Conservation (phyloP, 2,113 vertebrate species). For the Tichodroma muraria region DNA sequence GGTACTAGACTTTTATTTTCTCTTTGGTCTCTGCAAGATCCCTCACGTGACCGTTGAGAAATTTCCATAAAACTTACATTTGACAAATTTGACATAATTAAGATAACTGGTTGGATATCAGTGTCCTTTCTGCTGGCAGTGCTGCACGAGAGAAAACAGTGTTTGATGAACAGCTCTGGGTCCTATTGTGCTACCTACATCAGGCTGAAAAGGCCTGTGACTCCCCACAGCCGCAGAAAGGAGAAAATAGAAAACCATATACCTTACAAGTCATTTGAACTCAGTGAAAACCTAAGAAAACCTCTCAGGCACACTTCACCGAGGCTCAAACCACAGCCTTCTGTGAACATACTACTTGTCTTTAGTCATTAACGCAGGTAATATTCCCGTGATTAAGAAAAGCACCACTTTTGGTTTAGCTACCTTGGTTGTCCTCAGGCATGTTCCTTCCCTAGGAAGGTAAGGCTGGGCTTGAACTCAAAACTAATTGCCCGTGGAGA, state of each 20-base stretch:
- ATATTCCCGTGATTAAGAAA: neutral
- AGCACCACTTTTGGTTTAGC: neutral
- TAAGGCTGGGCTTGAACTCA: neutral
- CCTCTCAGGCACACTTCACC: neutral
- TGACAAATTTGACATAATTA: neutral
- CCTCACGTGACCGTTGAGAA: neutral
- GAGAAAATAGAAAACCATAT: neutral
- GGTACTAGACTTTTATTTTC: neutral
- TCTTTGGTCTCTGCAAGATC: neutral
- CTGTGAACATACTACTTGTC: neutral
- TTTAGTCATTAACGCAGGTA: neutral
- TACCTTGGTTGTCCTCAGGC: neutral
- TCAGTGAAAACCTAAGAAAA: neutral
- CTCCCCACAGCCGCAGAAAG: neutral
- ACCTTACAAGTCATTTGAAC: neutral
- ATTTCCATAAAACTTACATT: neutral
- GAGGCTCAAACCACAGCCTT: neutral
- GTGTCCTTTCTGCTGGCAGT: neutral
- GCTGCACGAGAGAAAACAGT: fast-evolving
- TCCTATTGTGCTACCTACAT: neutral
- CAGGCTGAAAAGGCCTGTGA: neutral
- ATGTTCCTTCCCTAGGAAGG: neutral
- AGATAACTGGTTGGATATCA: neutral
- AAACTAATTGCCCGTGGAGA: neutral
- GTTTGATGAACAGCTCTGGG: neutral